A percentile compares a stretch with the other conserved stretches of the same genome.
Conservation (phyloP, 2,113 vertebrate species). For the Romanogobio albipinnatus region DNA sequence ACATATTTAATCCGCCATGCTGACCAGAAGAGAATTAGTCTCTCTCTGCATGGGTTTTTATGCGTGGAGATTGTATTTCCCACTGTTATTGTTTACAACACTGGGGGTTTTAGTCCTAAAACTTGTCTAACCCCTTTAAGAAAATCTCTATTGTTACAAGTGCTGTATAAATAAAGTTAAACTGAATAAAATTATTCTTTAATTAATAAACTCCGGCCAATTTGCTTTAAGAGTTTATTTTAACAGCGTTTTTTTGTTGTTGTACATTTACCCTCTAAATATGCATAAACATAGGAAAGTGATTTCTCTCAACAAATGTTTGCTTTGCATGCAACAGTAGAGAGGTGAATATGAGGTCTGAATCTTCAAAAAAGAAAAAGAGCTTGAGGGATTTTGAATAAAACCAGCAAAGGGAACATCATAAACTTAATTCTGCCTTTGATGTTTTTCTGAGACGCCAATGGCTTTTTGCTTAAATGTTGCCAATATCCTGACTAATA, state of each 20-base stretch:
- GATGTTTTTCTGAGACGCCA: too few species aligned
- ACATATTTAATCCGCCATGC: not conserved
- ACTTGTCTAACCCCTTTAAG: not conserved
- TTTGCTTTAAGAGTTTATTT: not conserved
- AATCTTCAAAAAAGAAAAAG: slow-evolving; percentile 33
- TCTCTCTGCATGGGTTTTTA: not conserved
- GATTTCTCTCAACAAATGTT: slow-evolving; percentile 35
- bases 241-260: not conserved
- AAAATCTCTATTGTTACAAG: not conserved
- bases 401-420: slow-evolving; percentile 24
- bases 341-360: slow-evolving; percentile 21
- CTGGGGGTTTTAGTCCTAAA: not conserved
- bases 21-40: not conserved
- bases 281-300: not conserved
- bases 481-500: too few species aligned
- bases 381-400: slow-evolving; percentile 26
- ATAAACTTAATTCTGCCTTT: not conserved
- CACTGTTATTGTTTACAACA: not conserved
- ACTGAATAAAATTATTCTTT: not conserved
- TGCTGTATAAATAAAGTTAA: not conserved
- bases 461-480: too few species aligned
- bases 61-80: not conserved
- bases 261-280: not conserved
- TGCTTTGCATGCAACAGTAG: slow-evolving; percentile 22
- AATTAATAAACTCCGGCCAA: not conserved